Conservation (phyloP, 2,888 invertebrate genomes). For the Sceliomorpha sp. region DNA sequence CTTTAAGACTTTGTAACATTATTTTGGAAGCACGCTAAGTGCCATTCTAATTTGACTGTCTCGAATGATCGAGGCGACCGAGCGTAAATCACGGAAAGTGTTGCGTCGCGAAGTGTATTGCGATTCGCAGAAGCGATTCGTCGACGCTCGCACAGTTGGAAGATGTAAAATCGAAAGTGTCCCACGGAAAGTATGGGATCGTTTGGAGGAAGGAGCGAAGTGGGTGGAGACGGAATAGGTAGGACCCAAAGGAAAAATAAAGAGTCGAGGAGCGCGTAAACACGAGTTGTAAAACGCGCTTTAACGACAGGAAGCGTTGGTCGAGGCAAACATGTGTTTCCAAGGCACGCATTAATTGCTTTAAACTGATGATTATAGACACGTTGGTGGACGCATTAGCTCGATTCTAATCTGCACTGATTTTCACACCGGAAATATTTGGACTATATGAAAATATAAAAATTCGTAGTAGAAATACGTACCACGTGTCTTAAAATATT, state of each 20-base stretch:
- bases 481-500: too few species aligned
- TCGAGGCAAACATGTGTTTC: conserved; percentile 74
- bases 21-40: conserved; percentile 44
- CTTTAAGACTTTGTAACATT: conserved; percentile 39
- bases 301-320: conserved; percentile 79
- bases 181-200: conserved; percentile 29
- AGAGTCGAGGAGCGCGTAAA: conserved; percentile 56
- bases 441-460: too few species aligned
- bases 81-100: conserved; percentile 30
- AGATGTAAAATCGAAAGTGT: conserved; percentile 43
- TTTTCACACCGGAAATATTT: too few species aligned
- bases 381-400: too few species aligned
- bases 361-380: too few species aligned
- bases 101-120: conserved; percentile 31
- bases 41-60: conserved; percentile 55
- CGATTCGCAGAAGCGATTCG: conserved; percentile 46
- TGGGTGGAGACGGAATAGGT: not conserved
- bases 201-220: conserved; percentile 13
- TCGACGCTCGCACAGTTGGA: conserved; percentile 7
- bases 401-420: not conserved
- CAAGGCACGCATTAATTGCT: conserved; percentile 39
- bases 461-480: too few species aligned
- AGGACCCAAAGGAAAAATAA: conserved; percentile 13
- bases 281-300: conserved; percentile 69
- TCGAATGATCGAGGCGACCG: conserved; percentile 43